A percentile compares a stretch with the other conserved stretches of the same genome.
Evolutionary conservation across 1,140 invertebrate species (phyloP).

Genomic region (Sarcophaga bullata): DNA sequence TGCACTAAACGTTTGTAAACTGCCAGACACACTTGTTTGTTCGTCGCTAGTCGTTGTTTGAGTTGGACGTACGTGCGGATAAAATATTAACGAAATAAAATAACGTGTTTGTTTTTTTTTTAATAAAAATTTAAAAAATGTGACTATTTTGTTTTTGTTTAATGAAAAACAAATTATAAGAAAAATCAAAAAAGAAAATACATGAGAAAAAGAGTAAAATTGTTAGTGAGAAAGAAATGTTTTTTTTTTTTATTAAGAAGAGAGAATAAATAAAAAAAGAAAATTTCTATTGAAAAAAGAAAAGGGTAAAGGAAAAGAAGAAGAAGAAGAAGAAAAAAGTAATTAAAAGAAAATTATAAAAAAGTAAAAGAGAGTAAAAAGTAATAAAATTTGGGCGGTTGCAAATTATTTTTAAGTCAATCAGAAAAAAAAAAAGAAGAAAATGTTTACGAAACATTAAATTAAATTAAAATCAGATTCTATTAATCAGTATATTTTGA

Average conservation of each 20-base stretch:
- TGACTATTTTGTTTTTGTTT: background rate
- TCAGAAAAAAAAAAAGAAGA: too few relatives aligned
- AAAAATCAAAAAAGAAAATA: too few relatives aligned
- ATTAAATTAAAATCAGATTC: too few relatives aligned
- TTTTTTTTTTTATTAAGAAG: too few relatives aligned
- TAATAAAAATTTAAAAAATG: background rate
- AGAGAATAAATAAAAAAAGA: too few relatives aligned
- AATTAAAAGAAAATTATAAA: background rate
- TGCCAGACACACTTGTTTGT: slow-evolving; percentile 33
- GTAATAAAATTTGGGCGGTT: background rate
- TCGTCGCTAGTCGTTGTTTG: slow-evolving; percentile 33
- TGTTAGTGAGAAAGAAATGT: too few relatives aligned
- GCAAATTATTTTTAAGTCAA: too few relatives aligned
- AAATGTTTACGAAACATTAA: too few relatives aligned
- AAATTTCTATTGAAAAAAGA: too few relatives aligned
- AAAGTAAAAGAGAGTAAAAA: background rate
- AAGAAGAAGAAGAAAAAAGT: background rate
- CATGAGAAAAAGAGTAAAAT: too few relatives aligned
- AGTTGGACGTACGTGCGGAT: slow-evolving; percentile 35
- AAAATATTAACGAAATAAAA: slow-evolving; percentile 2
- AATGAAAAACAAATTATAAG: too few relatives aligned
- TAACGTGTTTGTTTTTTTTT: background rate
- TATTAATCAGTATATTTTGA: too few relatives aligned
- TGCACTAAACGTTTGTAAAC: background rate
- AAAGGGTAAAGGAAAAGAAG: background rate